These are phyloP conservation scores for Rhamnusium bicolor DNA, from an alignment of 2,888 invertebrate genomes.

Conservation along the genomic window DNA sequence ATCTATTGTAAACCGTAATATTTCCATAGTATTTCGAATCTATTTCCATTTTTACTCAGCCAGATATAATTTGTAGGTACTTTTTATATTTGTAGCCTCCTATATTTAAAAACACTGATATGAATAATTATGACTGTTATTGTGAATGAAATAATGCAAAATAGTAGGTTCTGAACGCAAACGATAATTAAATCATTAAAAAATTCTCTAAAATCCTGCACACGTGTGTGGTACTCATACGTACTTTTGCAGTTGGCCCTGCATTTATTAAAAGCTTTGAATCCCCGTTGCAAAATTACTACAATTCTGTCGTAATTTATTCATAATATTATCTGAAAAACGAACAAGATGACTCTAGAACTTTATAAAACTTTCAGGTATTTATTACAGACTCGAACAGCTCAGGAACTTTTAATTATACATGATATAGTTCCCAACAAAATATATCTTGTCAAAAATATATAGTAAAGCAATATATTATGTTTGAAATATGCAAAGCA, in stretches of 20 bases:
- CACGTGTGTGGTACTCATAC: slow-evolving; percentile 24
- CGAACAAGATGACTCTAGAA: slow-evolving; percentile 28
- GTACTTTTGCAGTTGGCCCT: slow-evolving; percentile 17
- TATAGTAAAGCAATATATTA: slow-evolving; percentile 54
- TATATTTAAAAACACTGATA: not conserved
- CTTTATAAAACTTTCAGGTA: slow-evolving; percentile 48
- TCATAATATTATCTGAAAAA: slow-evolving; percentile 47
- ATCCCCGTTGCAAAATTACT: slow-evolving; percentile 50
- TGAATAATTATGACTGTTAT: slow-evolving; percentile 13
- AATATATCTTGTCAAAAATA: slow-evolving; percentile 56
- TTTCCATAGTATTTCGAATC: not conserved
- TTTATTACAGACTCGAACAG: slow-evolving; percentile 45
- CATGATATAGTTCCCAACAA: slow-evolving; percentile 47
- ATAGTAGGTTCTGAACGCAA: slow-evolving; percentile 24
- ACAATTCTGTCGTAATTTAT: slow-evolving; percentile 52
- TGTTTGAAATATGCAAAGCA: slow-evolving; percentile 57
- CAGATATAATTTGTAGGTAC: not conserved
- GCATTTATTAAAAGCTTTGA: slow-evolving; percentile 38
- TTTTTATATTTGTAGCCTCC: not conserved
- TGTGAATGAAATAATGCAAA: slow-evolving; percentile 26
- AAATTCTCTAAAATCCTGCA: slow-evolving; percentile 43
- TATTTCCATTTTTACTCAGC: not conserved
- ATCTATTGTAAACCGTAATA: not conserved
- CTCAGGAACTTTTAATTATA: slow-evolving; percentile 58
- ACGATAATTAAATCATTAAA: slow-evolving; percentile 48